Percentiles rank a stretch among this genome's conserved stretches.
These are phyloP conservation scores for Kryptolebias marmoratus DNA, from an alignment of 2,113 vertebrate genomes.

Conservation along the genomic window DNA sequence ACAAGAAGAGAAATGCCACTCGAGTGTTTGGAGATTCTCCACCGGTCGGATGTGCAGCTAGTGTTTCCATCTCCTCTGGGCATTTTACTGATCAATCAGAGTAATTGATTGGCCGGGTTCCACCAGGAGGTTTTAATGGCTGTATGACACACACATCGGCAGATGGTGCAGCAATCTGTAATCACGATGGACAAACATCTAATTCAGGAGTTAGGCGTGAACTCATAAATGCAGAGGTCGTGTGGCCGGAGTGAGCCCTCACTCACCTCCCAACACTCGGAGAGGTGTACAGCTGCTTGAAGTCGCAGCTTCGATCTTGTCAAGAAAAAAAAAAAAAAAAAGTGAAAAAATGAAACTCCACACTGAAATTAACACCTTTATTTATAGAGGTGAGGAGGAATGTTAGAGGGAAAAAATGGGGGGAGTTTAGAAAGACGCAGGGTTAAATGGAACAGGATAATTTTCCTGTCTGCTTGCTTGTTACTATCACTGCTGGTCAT, in stretches of 20 bases:
- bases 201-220: constrained; percentile 30
- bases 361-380: constrained; percentile 80
- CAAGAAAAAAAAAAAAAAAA: constrained; percentile 17
- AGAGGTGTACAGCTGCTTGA: constrained; percentile 71
- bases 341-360: constrained; percentile 53
- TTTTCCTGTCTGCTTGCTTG: constrained; percentile 26
- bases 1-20: constrained; percentile 52
- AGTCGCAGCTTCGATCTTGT: constrained; percentile 74
- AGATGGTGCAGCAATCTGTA: constrained; percentile 37
- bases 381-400: constrained; percentile 72
- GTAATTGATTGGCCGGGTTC: constrained; percentile 68
- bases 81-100: constrained; percentile 69
- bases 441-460: constrained; percentile 57
- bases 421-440: constrained; percentile 20
- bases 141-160: constrained; percentile 38
- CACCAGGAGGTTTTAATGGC: constrained; percentile 62
- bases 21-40: constrained; percentile 51
- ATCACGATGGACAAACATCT: constrained; percentile 1
- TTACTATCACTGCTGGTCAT: constrained; percentile 52
- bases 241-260: background rate
- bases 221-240: constrained; percentile 9
- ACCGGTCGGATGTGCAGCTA: constrained; percentile 21
- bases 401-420: constrained; percentile 1
- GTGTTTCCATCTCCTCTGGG: constrained; percentile 50
- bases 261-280: constrained; percentile 28